Evolutionary conservation across 2,888 invertebrate genomes (phyloP), one percentile per base, ranked within the genome.

Genomic region (Apamea anceps): DNA sequence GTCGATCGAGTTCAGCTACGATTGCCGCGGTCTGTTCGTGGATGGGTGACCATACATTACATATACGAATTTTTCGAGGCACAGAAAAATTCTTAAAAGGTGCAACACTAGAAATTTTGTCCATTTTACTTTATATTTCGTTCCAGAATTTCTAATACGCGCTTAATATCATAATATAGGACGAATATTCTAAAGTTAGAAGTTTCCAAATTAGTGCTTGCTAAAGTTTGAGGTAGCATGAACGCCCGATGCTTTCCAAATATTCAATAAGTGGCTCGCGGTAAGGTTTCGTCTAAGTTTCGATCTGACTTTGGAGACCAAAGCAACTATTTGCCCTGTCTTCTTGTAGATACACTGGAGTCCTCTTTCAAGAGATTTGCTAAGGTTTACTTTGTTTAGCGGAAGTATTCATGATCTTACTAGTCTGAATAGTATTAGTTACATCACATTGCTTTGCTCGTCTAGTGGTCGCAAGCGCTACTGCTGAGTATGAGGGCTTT

Each of bases 191-290:
- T 21, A 54, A 37, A 76, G 74, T 70, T 71, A 10, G 54, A 76
- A 87, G 48, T 87, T 87, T 71, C n/a, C n/a, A 79, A 80, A 75
- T 84, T 87, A 85, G 85, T 71, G 72, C 63, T 73, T 28, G 28
- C n/a, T 25, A 15, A 80, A 84, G 87, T 85, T 84, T 63, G 54
- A 67, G 13, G 67, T 37, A 57, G 12, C 60, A 21, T 18, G 37
- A 71, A n/a, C 70, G 83, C 62, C 0, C 32, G 62, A 32, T 84
- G 85, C 70, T 70, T 73, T 74, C 80, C 72, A 79, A 85, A 87
- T 84, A 84, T 84, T 73, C 87, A 48, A 79, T 85, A 79, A 75
- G 75, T 75, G 84, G 65, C 57, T 13, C 15, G 25, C 48, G 37
- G 25, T 72, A 51, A 76, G 54, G 74, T 72, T 77, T 65, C 28